Conservation (phyloP, 2,888 invertebrate genomes). For the Polylopha cassiicola region DNA sequence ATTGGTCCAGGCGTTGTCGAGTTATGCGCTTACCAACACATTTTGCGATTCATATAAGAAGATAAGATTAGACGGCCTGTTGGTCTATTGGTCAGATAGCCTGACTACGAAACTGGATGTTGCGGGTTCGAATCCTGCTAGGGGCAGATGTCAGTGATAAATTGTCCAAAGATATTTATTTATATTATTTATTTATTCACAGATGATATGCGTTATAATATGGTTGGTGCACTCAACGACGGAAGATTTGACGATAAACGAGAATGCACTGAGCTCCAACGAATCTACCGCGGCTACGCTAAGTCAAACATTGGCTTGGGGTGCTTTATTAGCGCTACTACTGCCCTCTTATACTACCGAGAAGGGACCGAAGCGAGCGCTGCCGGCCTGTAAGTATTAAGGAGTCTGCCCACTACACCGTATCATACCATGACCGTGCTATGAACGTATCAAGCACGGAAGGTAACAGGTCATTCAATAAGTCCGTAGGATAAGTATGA, state of each 20-base stretch:
- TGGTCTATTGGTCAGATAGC: too few relatives aligned
- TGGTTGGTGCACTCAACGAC: constrained; percentile 81
- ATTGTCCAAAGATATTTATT: constrained; percentile 2
- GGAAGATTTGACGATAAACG: constrained; percentile 62
- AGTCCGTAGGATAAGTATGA: too few relatives aligned
- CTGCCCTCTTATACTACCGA: constrained; percentile 84
- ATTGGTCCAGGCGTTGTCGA: too few relatives aligned
- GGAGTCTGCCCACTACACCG: neutral
- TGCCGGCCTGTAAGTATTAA: constrained; percentile 79
- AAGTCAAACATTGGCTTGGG: constrained; percentile 79
- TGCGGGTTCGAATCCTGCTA: too few relatives aligned
- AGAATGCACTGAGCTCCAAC: constrained; percentile 69
- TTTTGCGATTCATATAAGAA: too few relatives aligned
- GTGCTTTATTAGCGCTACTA: constrained; percentile 81
- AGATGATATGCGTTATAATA: constrained; percentile 87
- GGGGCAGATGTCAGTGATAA: too few relatives aligned
- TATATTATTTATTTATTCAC: constrained; percentile 23
- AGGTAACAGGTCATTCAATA: too few relatives aligned
- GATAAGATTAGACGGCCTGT: too few relatives aligned
- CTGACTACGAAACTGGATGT: too few relatives aligned
- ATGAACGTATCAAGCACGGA: too few relatives aligned
- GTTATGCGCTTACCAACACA: too few relatives aligned
- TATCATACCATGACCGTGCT: too few relatives aligned
- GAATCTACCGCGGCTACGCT: constrained; percentile 78
- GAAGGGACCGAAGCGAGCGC: constrained; percentile 80